Evolutionary conservation across 2,888 invertebrate genomes (phyloP).

Genomic region (Trichopoda pennipes): DNA sequence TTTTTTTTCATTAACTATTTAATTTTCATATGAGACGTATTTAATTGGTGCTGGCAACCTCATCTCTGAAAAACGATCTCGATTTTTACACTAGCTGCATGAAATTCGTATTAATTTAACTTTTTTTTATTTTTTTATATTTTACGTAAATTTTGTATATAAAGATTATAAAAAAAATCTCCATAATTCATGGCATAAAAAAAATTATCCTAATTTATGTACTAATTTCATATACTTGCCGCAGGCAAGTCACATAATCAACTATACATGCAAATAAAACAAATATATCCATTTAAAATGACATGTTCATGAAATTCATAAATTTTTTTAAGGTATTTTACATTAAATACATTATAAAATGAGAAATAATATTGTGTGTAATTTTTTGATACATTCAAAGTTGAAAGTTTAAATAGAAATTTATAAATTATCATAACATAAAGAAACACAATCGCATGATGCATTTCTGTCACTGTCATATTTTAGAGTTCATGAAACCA

Average conservation of each 20-base stretch:
- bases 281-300: not conserved
- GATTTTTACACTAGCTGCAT: conserved; percentile 36
- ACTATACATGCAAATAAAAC: conserved; percentile 34
- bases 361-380: not conserved
- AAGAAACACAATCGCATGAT: too few relatives aligned
- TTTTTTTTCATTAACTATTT: not conserved
- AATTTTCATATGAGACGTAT: conserved; percentile 44
- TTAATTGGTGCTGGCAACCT: conserved; percentile 67
- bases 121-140: conserved; percentile 21
- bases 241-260: not conserved
- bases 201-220: conserved; percentile 53
- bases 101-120: conserved; percentile 36
- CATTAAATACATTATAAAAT: conserved; percentile 58
- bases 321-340: conserved; percentile 56
- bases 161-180: conserved; percentile 34
- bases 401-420: not conserved
- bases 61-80: conserved; percentile 61
- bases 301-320: conserved; percentile 46
- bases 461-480: too few relatives aligned
- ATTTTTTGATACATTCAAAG: not conserved
- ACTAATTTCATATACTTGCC: conserved; percentile 58
- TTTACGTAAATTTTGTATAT: conserved; percentile 56
- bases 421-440: too few relatives aligned
- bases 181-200: conserved; percentile 47
- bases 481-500: too few relatives aligned